Percentiles rank a stretch among this genome's conserved stretches.
phyloP scores from a whole-genome alignment of 2,888 invertebrate genomes.

The Parnassius mnemosyne region DNA sequence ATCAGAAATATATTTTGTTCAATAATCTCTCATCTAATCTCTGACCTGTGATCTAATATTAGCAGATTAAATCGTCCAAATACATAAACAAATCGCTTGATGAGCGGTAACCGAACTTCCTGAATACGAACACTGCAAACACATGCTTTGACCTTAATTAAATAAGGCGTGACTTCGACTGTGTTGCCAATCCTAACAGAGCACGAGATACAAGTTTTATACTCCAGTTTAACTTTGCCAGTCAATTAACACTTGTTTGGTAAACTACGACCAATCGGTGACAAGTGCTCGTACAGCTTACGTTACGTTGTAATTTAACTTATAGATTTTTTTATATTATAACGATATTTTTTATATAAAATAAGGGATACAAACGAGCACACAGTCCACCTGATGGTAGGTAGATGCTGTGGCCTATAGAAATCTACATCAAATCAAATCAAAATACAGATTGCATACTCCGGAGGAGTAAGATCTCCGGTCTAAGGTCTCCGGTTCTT shows the following conservation, averaged over 20 bases:
- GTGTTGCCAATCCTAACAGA: slow-evolving; percentile 16
- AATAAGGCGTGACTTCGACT: slow-evolving; percentile 20
- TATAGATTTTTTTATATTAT: neutral
- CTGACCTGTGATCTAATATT: neutral
- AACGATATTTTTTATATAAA: no score
- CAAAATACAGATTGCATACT: no score
- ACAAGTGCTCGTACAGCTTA: slow-evolving; percentile 21
- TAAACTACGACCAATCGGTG: slow-evolving; percentile 30
- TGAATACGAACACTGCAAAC: slow-evolving; percentile 13
- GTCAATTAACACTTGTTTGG: slow-evolving; percentile 37
- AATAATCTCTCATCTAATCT: no score
- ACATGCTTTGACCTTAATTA: slow-evolving; percentile 19
- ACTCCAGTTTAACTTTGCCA: slow-evolving; percentile 29
- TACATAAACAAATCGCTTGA: slow-evolving; percentile 20
- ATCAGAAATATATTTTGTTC: no score
- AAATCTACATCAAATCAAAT: no score
- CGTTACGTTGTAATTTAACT: neutral
- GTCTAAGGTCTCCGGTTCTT: no score
- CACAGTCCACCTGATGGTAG: no score
- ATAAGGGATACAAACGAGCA: no score
- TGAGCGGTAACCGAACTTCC: slow-evolving; percentile 13
- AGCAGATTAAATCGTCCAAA: neutral
- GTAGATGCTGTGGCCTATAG: no score
- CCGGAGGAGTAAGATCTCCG: no score
- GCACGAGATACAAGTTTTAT: slow-evolving; percentile 27